phyloP scores from a whole-genome alignment of 2,797 vertebrate genomes.

The Argya squamiceps region DNA sequence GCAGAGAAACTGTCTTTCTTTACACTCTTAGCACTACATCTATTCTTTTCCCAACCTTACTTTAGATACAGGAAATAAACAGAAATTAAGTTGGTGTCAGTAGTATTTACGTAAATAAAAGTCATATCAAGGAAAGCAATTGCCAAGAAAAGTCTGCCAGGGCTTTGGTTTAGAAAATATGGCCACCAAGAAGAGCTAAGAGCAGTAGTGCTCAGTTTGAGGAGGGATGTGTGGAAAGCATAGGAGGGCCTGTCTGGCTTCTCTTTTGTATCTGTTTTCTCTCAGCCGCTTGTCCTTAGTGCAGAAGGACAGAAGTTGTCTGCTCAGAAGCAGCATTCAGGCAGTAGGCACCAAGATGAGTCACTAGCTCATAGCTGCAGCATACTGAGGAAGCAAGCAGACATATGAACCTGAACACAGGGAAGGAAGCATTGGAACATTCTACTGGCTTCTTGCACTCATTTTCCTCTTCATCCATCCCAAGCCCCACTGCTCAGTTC shows the following conservation, averaged over 20 bases:
- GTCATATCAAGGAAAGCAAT: background rate
- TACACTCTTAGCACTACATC: background rate
- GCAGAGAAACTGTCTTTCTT: background rate
- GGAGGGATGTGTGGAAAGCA: background rate
- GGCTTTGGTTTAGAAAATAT: background rate
- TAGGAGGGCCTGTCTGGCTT: background rate
- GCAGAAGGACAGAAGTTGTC: background rate
- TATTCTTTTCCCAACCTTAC: background rate
- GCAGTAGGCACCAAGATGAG: background rate
- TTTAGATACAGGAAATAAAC: background rate
- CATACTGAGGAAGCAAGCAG: background rate
- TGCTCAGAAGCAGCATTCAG: background rate
- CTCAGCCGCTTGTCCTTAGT: accelerated
- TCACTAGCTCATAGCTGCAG: background rate
- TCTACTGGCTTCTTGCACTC: background rate
- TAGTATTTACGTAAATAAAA: background rate
- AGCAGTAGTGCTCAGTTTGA: background rate
- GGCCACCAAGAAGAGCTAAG: background rate
- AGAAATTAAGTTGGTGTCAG: background rate
- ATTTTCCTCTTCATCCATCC: background rate
- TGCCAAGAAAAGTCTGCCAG: background rate
- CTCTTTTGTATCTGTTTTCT: background rate
- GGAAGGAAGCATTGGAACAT: background rate
- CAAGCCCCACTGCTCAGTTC: background rate
- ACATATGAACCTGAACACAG: background rate